Base-by-base conservation (phyloP, 2,888 invertebrate species). In the Operophtera brumata region DNA sequence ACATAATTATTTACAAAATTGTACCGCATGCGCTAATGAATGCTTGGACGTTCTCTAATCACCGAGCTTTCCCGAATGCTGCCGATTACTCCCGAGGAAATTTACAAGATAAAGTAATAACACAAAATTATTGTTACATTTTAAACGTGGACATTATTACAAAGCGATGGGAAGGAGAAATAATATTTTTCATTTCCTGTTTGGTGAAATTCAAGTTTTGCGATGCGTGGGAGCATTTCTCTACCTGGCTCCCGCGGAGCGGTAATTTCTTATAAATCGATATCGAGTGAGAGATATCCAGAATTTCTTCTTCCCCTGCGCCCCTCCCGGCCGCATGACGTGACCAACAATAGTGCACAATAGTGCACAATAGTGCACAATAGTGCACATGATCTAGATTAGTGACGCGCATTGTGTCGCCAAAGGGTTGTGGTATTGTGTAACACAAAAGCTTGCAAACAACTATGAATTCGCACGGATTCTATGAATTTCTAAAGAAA, bases 401-500 rank as follows among this genome's bases (percentile, higher is more conserved):
- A 89, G 88, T 86, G 86, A 87, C 78, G 84, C 85, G 82, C 73
- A 84, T 90, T 90, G 89, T 90, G 84, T 87, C 85, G 76, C 83
- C 87, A 90, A 90, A 89, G 90, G 89, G 89, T 90, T 90, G 82
- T 71, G 68, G 69, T 77, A 77, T 86, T 86, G 82, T 82, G 64
- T 65, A 60, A 66, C 68, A 81, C 81, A 80, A 82, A 36, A 75
- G 71, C 78, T 80, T 80, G 79, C 87, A 86, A 86, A 88, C 84
- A 86, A 82, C 84, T 84, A 76, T 76, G 72, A 78, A 85, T 88
- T 88, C 82, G 85, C 84, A 82, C 71, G 67, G 77, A 80, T 89
- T 88, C 88, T 84, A 84, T 88, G 86, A 85, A 89, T 87, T 88
- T 86, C 71, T 82, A 89, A 89, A 87, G 88, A 89, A 88, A 87